Evolutionary conservation across 2,113 vertebrate species (phyloP).

Genomic region (Cinclus cinclus): DNA sequence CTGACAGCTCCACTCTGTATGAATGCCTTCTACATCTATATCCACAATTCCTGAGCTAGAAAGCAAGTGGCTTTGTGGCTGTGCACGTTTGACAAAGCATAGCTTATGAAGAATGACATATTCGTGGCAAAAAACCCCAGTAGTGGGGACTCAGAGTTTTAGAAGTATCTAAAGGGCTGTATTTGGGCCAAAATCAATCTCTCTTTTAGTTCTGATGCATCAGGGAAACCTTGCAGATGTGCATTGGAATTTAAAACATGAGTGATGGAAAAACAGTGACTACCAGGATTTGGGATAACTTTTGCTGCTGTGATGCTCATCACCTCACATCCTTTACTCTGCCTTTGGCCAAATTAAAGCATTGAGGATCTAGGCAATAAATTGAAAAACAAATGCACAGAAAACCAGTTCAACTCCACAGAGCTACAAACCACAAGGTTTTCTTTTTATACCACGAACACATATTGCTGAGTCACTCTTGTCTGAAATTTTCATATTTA

Average conservation of each 20-base stretch:
- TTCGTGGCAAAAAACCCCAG: not conserved
- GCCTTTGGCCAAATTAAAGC: not conserved
- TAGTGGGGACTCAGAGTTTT: not conserved
- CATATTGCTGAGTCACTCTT: not conserved
- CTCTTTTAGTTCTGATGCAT: not conserved
- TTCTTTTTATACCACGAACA: not conserved
- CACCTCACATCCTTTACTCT: not conserved
- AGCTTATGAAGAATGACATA: not conserved
- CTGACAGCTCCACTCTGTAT: not conserved
- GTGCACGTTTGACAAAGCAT: not conserved
- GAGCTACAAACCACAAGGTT: not conserved
- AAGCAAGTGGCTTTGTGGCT: not conserved
- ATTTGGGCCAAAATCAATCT: not conserved
- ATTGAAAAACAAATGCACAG: not conserved
- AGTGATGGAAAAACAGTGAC: not conserved
- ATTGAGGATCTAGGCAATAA: not conserved
- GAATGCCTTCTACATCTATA: not conserved
- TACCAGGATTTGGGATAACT: not conserved
- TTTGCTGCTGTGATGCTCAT: not conserved
- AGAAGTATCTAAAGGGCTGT: not conserved
- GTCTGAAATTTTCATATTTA: not conserved
- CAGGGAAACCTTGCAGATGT: not conserved
- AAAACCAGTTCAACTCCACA: not conserved
- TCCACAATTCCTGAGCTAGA: not conserved
- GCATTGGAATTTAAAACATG: not conserved